These are phyloP conservation scores for Megalops cyprinoides DNA, from an alignment of 2,797 vertebrate genomes.

Conservation along the genomic window DNA sequence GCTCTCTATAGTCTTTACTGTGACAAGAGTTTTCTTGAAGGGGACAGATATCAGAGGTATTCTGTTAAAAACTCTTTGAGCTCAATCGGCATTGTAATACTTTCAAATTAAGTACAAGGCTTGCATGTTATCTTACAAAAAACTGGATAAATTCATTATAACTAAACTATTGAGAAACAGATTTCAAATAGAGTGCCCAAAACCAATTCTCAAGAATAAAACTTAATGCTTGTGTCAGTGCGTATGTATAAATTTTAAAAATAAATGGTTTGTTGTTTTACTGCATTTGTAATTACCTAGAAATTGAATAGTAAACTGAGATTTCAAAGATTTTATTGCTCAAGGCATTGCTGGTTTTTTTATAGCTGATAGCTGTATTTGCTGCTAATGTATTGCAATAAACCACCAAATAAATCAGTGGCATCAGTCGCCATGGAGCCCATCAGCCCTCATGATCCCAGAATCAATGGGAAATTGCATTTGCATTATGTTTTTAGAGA, in stretches of 20 bases:
- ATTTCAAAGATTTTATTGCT: background rate
- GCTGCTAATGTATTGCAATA: too few species aligned
- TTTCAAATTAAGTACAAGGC: background rate
- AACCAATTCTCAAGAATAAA: background rate
- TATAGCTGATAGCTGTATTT: too few species aligned
- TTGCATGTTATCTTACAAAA: too few species aligned
- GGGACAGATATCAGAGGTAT: too few species aligned
- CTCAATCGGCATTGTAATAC: background rate
- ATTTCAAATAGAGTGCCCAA: background rate
- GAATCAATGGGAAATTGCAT: background rate
- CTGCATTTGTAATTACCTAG: background rate
- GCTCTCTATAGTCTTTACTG: background rate
- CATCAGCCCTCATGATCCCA: too few species aligned
- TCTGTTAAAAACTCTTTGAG: background rate
- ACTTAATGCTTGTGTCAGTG: background rate
- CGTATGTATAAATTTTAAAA: background rate
- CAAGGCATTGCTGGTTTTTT: too few species aligned
- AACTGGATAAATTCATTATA: too few species aligned
- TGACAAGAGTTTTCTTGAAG: too few species aligned
- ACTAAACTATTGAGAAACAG: background rate
- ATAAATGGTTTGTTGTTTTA: background rate
- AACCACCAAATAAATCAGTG: too few species aligned
- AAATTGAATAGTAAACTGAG: background rate
- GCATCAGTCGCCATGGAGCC: too few species aligned
- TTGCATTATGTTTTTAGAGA: background rate